Percentiles rank a stretch among this genome's conserved stretches.
These are phyloP conservation scores for Galbula dea DNA, from an alignment of 2,113 vertebrate species.

Conservation along the genomic window DNA sequence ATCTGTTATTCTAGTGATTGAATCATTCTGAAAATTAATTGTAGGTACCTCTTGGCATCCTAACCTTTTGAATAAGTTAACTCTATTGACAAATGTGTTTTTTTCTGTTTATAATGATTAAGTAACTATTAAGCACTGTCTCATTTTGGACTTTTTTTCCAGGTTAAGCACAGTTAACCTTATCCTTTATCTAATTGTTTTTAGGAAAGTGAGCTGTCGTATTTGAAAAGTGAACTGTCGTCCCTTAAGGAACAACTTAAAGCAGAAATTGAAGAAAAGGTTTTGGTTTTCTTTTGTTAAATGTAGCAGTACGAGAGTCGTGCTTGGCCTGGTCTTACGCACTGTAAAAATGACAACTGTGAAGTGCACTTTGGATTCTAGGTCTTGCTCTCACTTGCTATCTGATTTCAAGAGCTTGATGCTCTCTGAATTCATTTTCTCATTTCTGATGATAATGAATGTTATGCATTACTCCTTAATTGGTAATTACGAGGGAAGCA, in stretches of 20 bases:
- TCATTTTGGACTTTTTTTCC: neutral
- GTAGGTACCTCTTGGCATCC: neutral
- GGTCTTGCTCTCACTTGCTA: neutral
- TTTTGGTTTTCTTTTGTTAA: slow-evolving; percentile 18
- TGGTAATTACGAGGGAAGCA: neutral
- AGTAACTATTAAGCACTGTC: neutral
- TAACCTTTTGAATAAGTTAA: neutral
- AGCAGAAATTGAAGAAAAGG: slow-evolving; percentile 77
- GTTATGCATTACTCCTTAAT: neutral
- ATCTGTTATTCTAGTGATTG: neutral
- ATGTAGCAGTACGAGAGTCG: neutral
- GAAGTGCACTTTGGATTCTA: neutral
- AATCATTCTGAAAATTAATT: neutral
- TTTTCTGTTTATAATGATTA: neutral
- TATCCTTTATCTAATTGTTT: slow-evolving; percentile 17
- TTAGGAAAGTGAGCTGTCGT: slow-evolving; percentile 80
- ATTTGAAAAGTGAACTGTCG: slow-evolving; percentile 75
- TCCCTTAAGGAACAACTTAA: slow-evolving; percentile 78
- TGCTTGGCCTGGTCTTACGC: neutral
- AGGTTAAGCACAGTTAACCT: neutral
- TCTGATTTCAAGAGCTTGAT: neutral
- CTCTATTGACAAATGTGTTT: neutral
- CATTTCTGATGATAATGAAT: neutral
- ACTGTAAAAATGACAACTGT: neutral
- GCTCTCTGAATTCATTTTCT: neutral